These are phyloP conservation scores for Argentina silus DNA, from an alignment of 2,797 vertebrate species.

Conservation along the genomic window DNA sequence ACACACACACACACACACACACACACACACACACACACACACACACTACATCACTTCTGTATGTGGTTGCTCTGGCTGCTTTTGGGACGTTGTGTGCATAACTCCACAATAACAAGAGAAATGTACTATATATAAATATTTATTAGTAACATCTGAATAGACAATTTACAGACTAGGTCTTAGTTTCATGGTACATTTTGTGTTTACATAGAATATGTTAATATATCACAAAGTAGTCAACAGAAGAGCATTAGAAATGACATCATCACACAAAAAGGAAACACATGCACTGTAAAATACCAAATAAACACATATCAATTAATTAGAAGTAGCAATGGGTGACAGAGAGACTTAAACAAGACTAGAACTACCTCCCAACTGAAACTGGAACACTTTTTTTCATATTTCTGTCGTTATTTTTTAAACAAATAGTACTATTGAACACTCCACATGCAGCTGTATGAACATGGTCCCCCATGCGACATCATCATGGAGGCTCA, in stretches of 20 bases:
- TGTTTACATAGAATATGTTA: conserved; percentile 59
- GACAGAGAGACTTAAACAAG: conserved; percentile 49
- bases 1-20: too few relatives aligned
- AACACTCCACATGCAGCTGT: conserved; percentile 17
- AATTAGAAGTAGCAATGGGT: conserved; percentile 40
- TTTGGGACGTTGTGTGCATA: not conserved
- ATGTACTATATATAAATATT: conserved; percentile 64
- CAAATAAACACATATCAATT: conserved; percentile 43
- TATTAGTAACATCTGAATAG: conserved; percentile 69
- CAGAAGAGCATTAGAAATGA: conserved; percentile 48
- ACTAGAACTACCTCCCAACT: conserved; percentile 27
- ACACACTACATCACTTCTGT: too few relatives aligned
- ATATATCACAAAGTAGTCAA: conserved; percentile 46
- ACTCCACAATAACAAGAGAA: not conserved
- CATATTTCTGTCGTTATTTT: not conserved
- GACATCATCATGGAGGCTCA: not conserved
- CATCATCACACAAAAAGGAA: conserved; percentile 35
- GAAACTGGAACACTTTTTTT: conserved; percentile 5
- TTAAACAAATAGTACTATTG: conserved; percentile 11
- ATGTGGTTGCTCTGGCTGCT: too few relatives aligned
- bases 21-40: too few relatives aligned
- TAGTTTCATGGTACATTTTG: conserved; percentile 55
- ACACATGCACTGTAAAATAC: conserved; percentile 58
- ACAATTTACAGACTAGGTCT: conserved; percentile 56
- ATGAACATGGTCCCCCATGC: not conserved